Conservation (phyloP, 1,140 invertebrate species). For the Drosophila bocki region DNA sequence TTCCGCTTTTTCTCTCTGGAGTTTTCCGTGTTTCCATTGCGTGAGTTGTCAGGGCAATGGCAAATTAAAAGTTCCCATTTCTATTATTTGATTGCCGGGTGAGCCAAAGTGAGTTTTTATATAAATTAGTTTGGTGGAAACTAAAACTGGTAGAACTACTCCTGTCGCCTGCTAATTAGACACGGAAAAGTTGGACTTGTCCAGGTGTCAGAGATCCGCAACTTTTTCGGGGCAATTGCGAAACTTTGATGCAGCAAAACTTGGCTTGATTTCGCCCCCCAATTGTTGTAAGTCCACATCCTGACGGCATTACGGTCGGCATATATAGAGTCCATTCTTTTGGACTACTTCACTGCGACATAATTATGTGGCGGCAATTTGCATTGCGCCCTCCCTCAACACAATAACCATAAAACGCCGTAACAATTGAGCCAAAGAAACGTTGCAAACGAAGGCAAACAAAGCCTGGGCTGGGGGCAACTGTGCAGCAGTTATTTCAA, state of each 20-base stretch:
- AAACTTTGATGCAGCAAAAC: slow-evolving; percentile 30
- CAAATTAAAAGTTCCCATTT: slow-evolving; percentile 74
- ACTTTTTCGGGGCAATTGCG: slow-evolving; percentile 43
- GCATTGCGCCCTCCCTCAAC: slow-evolving; percentile 70
- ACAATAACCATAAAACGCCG: slow-evolving; percentile 72
- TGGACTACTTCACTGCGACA: slow-evolving; percentile 54
- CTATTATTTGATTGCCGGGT: slow-evolving; percentile 57
- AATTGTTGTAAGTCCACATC: slow-evolving; percentile 24
- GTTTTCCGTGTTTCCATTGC: slow-evolving; percentile 45
- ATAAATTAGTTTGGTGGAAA: slow-evolving; percentile 66
- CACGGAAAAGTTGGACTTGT: slow-evolving; percentile 60
- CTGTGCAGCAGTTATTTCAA: slow-evolving; percentile 77
- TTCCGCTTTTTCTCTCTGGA: slow-evolving; percentile 4
- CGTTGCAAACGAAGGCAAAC: slow-evolving; percentile 23
- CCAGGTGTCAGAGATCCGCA: slow-evolving; percentile 42
- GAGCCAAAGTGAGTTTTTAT: slow-evolving; percentile 51
- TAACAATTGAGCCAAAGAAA: slow-evolving; percentile 67
- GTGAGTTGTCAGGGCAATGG: slow-evolving; percentile 54
- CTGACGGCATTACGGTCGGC: slow-evolving; percentile 18
- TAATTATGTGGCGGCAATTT: slow-evolving; percentile 81
- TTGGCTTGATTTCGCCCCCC: slow-evolving; percentile 6
- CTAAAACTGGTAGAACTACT: slow-evolving; percentile 4
- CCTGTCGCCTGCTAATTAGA: slow-evolving; percentile 69
- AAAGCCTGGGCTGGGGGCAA: slow-evolving; percentile 27
- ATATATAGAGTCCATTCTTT: slow-evolving; percentile 32